Percentiles rank a stretch among this genome's conserved stretches.
These are phyloP conservation scores for Chloroceryle inda DNA, from an alignment of 2,797 vertebrate genomes.

Conservation along the genomic window DNA sequence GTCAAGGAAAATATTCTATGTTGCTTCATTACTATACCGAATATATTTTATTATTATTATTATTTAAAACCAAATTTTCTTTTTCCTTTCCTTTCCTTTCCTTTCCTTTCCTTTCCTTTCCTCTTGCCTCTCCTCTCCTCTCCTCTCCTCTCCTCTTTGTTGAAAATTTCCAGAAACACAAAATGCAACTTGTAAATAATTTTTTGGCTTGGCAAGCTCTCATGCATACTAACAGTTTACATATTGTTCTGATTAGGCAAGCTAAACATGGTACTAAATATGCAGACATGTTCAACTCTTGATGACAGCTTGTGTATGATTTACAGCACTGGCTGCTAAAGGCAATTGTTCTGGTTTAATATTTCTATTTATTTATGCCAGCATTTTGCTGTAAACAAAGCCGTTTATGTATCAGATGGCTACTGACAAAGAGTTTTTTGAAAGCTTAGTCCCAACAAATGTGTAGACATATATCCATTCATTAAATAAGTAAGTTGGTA, in stretches of 20 bases:
- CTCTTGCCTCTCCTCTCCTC: not conserved
- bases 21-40: not conserved
- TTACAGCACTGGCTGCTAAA: constrained; percentile 76
- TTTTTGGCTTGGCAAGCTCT: constrained; percentile 69
- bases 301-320: constrained; percentile 81
- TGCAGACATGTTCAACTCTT: constrained; percentile 76
- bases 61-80: not conserved
- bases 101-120: not conserved
- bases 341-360: constrained; percentile 83
- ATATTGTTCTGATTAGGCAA: constrained; percentile 81
- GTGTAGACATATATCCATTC: not conserved
- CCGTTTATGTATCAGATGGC: constrained; percentile 64
- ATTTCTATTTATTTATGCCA: constrained; percentile 83
- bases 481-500: constrained; percentile 31
- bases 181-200: constrained; percentile 84
- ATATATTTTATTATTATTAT: not conserved
- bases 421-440: constrained; percentile 71
- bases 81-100: too few relatives aligned
- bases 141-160: not conserved
- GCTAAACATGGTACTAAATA: constrained; percentile 78
- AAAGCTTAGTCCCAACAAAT: constrained; percentile 28
- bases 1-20: not conserved
- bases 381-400: constrained; percentile 75
- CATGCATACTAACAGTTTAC: constrained; percentile 73
- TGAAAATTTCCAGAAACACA: constrained; percentile 74